Percentiles rank a stretch among this genome's conserved stretches.
Conservation (phyloP, 2,888 invertebrate genomes). For the Luffia ferchaultella region DNA sequence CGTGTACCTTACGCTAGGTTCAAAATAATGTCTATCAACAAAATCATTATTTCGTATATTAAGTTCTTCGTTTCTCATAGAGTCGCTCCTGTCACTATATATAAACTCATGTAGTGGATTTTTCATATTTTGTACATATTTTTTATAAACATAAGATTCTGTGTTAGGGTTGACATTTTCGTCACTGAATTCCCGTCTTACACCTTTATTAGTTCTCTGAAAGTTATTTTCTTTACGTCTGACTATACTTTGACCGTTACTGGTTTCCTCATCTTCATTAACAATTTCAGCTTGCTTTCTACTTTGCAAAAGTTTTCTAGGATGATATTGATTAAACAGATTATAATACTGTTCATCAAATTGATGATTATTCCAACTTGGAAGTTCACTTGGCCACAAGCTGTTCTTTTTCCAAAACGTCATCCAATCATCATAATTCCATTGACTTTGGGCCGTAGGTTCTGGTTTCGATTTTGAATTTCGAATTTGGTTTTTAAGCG, state of each 20-base stretch:
- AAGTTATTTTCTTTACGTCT: neutral
- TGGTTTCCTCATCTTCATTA: neutral
- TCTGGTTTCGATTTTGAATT: constrained; percentile 6
- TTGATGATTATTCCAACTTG: neutral
- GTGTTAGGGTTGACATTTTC: too few species aligned
- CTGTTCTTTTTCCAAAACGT: neutral
- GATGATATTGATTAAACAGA: neutral
- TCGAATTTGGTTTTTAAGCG: constrained; percentile 16
- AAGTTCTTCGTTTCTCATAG: too few species aligned
- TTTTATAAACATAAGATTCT: too few species aligned
- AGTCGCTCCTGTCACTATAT: too few species aligned
- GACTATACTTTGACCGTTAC: neutral
- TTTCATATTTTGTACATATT: too few species aligned
- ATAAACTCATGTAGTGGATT: too few species aligned
- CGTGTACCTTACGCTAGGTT: neutral
- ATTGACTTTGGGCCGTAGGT: neutral
- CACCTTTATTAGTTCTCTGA: too few species aligned
- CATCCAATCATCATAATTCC: neutral
- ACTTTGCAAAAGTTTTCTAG: neutral
- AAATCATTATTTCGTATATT: too few species aligned
- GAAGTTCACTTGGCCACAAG: neutral
- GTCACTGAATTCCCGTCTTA: too few species aligned
- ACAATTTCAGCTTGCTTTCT: neutral
- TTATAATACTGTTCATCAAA: neutral
- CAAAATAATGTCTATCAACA: neutral